Evolutionary conservation across 2,888 invertebrate genomes (phyloP), one percentile per base, ranked within the genome.

Genomic region (Escarpia spicata): DNA sequence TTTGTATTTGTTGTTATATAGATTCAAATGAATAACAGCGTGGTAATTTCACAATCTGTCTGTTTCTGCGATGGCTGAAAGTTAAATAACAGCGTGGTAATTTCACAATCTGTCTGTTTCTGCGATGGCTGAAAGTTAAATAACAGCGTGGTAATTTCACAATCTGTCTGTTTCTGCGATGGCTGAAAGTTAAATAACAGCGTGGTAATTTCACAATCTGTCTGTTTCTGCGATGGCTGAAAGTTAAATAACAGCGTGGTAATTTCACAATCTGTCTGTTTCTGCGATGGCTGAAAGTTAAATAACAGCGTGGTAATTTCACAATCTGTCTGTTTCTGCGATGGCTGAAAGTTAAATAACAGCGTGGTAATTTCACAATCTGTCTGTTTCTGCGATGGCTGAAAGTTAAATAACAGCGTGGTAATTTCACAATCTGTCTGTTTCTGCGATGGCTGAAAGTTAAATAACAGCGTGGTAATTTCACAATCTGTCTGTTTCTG

Each of bases 271-370:
- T 26, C 26, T 75, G 4, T 75, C 75, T 75, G 52, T 44, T 43
- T 58, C 92, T n/a, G 26, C 43, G 52, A 89, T 31, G 31, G 43
- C 15, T 91, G 12, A 93, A 93, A 96, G 96, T 94, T 96, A 8
- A 95, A 95, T 93, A n/a, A n/a, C n/a, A n/a, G n/a, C n/a, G n/a
- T n/a, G n/a, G n/a, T 75, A 75, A 75, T 75, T 75, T 26, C 2
- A 75, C 19, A 9, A 6, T 52, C 52, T 52, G 52, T 52, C 52
- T 52, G 12, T 52, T 52, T 52, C 52, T 52, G 52, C 3, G 2
- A 31, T 15, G 19, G 19, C 15, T 31, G 6, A 91, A 6, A 91
- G 31, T 43, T 4, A 43, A 91, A 91, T 43, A 31, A 91, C 26
- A 19, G n/a, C n/a, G n/a, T 31, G 90, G 12, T 75, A 75, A 75